Evolutionary conservation across 2,888 invertebrate genomes (phyloP), one percentile per base, ranked within the genome.

Genomic region (Schizotus pectinicornis): DNA sequence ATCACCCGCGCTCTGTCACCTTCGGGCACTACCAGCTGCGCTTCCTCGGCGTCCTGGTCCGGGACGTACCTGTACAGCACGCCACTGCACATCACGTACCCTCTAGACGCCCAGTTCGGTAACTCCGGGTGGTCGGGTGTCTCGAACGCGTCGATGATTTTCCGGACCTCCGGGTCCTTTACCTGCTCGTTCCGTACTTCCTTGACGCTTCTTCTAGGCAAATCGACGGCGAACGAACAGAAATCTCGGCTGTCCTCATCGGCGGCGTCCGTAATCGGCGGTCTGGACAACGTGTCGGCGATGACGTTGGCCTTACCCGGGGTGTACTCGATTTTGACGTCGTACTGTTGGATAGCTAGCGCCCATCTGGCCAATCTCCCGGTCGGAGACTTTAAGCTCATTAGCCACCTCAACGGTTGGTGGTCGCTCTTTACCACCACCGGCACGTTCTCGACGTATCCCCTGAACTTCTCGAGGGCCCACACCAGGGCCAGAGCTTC

Each of bases 351-450:
- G 0, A 82, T 54, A 6, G 65, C 56, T 9, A 81, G 38, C 0
- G 75, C 75, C 81, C 80, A 82, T 45, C 80, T 62, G 0, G 73
- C 75, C 0, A 82, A 56, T 30, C 80, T 59, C 8, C 78, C 77
- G 3, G 73, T 69, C 0, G 76, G 74, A 2, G 78, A 69, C 58
- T 78, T 77, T 2, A 78, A 32, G n/a, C 47, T 47, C 30, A 61
- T 12, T 7, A 82, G 58, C 77, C 79, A 82, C 70, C 78, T 76
- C 22, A 82, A 64, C 0, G 81, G 76, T 55, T 77, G 74, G 46
- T 81, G 81, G 53, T 81, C 81, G 0, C 77, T 80, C 1, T 71
- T 55, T 0, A 81, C 64, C 0, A 59, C 64, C 33, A 80, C 76
- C 0, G 62, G 50, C 1, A 48, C 66, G 30, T 76, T 74, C 41